Evolutionary conservation across 1,140 invertebrate genomes (phyloP).

Genomic region (Philotrypesis tridentata): DNA sequence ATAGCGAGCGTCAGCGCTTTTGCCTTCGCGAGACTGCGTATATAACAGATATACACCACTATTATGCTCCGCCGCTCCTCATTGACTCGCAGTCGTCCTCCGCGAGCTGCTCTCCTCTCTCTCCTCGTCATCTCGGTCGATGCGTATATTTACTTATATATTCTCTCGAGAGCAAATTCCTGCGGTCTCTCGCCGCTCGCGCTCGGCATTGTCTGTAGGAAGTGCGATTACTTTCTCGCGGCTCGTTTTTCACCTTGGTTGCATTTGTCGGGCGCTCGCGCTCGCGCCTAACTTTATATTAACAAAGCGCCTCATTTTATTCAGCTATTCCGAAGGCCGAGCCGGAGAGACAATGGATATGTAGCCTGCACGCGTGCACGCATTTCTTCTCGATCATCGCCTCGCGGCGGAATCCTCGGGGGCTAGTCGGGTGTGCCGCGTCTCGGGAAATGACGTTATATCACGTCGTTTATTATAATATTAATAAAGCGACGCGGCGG

Average conservation of each 20-base stretch:
- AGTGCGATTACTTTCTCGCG: slow-evolving; percentile 4
- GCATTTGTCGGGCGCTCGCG: background rate
- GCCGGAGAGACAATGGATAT: no score
- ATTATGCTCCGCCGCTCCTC: slow-evolving; percentile 10
- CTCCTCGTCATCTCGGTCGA: background rate
- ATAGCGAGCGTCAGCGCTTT: slow-evolving; percentile 31
- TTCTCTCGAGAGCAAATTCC: background rate
- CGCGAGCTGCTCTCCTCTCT: no score
- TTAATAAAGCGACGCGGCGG: slow-evolving; percentile 61
- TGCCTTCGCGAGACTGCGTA: background rate
- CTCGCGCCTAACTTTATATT: background rate
- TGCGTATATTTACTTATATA: background rate
- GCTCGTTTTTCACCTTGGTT: background rate
- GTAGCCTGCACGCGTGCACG: no score
- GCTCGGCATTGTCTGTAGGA: background rate
- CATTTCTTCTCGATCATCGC: background rate
- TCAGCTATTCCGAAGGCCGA: background rate
- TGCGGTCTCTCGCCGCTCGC: background rate
- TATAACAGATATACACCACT: no score
- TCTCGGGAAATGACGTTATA: slow-evolving; percentile 66
- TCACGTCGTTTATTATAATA: slow-evolving; percentile 63
- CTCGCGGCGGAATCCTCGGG: no score
- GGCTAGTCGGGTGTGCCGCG: slow-evolving; percentile 64
- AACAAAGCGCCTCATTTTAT: background rate
- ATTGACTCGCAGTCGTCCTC: background rate